Conservation (phyloP, 2,888 invertebrate species). For the Drosophila bunnanda region DNA sequence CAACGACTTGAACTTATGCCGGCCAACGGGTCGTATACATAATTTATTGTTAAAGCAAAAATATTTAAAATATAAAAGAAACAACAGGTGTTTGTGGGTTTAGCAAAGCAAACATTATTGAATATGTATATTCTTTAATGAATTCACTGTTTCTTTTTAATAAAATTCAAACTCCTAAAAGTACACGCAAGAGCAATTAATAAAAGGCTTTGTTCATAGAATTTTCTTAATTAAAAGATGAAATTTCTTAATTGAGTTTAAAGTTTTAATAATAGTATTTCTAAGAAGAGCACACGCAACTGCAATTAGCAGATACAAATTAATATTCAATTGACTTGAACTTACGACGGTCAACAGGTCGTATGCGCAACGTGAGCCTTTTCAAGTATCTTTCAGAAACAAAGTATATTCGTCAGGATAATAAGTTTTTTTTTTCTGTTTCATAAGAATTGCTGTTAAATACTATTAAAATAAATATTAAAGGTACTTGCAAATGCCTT, state of each 20-base stretch:
- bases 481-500: neutral
- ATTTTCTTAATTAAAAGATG: neutral
- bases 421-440: neutral
- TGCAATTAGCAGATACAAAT: constrained; percentile 17
- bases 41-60: neutral
- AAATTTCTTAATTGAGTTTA: neutral
- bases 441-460: too few species aligned
- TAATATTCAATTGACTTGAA: constrained; percentile 12
- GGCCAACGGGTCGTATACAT: constrained; percentile 2
- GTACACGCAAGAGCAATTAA: constrained; percentile 16
- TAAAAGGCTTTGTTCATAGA: neutral
- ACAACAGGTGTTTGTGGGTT: neutral
- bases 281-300: constrained; percentile 10
- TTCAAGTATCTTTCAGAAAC: neutral
- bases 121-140: neutral
- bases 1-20: neutral
- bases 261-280: neutral
- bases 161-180: neutral
- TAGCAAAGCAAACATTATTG: neutral
- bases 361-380: neutral
- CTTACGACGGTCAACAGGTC: constrained; percentile 9
- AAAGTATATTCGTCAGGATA: neutral
- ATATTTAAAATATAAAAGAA: neutral
- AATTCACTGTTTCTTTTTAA: neutral
- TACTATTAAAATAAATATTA: neutral